phyloP scores from a whole-genome alignment of 2,113 vertebrate species.

The Seriola dumerili region DNA sequence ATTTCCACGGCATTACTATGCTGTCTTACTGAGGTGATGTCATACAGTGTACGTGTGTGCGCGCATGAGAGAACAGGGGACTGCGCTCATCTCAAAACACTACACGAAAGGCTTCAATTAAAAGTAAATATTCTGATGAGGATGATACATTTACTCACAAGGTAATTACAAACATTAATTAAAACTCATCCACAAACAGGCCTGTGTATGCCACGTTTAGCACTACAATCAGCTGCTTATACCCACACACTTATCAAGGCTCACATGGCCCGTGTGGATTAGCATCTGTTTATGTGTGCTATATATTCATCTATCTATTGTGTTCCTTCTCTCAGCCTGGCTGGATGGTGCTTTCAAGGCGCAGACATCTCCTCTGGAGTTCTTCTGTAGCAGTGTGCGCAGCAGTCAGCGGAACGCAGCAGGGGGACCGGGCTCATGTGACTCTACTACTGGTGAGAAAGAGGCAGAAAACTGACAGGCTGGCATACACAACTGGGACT shows the following conservation, averaged over 20 bases:
- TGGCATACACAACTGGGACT: conserved; percentile 60
- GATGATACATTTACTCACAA: conserved; percentile 44
- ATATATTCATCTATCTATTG: conserved; percentile 54
- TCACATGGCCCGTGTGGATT: conserved; percentile 45
- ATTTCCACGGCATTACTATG: not conserved
- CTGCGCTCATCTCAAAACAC: conserved; percentile 6
- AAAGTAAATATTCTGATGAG: conserved; percentile 52
- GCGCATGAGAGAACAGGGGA: not conserved
- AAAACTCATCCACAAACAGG: conserved; percentile 43
- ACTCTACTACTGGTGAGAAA: conserved; percentile 59
- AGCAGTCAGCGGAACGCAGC: conserved; percentile 52
- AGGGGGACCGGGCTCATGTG: conserved; percentile 59
- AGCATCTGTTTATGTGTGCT: conserved; percentile 45
- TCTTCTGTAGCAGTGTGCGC: conserved; percentile 43
- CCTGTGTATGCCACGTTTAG: conserved; percentile 34
- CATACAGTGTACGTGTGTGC: not conserved
- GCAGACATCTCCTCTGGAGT: conserved; percentile 61
- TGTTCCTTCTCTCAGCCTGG: conserved; percentile 34
- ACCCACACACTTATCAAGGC: conserved; percentile 30
- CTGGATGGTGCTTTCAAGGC: conserved; percentile 56
- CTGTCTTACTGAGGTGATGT: not conserved
- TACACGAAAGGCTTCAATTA: conserved; percentile 23
- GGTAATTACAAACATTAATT: conserved; percentile 54
- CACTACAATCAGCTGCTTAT: conserved; percentile 19
- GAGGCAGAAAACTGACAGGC: conserved; percentile 67